phyloP scores from a whole-genome alignment of 1,140 invertebrate species.

The Vanessa atalanta region DNA sequence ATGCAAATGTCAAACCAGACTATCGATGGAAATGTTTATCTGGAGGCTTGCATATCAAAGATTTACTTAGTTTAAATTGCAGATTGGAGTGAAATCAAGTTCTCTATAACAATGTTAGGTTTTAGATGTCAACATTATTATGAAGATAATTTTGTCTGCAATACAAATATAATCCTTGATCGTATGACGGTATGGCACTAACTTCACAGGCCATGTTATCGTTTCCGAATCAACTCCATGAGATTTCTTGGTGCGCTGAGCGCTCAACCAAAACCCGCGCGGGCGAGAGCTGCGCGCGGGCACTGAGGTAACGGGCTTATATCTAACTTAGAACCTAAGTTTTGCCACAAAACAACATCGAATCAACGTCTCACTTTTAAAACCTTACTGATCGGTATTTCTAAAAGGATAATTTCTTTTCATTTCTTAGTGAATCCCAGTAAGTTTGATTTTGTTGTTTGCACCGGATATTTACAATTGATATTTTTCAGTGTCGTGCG shows the following conservation, averaged over 20 bases:
- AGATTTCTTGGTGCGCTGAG: conserved; percentile 69
- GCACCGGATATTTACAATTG: neutral
- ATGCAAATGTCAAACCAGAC: too few relatives aligned
- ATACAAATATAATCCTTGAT: neutral
- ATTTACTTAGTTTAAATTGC: too few relatives aligned
- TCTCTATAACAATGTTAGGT: too few relatives aligned
- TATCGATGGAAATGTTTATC: too few relatives aligned
- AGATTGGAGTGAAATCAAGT: too few relatives aligned
- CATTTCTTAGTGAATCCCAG: too few relatives aligned
- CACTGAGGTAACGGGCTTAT: conserved; percentile 71
- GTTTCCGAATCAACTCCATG: conserved; percentile 45
- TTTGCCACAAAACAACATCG: conserved; percentile 36
- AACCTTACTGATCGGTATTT: neutral
- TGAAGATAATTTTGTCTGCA: too few relatives aligned
- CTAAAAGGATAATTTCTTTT: too few relatives aligned
- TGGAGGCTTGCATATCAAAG: too few relatives aligned
- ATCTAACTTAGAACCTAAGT: conserved; percentile 50
- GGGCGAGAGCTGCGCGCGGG: conserved; percentile 72
- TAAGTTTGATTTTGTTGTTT: neutral
- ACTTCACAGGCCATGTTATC: conserved; percentile 40
- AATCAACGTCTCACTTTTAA: too few relatives aligned
- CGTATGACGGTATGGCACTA: conserved; percentile 1
- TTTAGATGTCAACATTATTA: too few relatives aligned
- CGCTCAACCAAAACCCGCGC: conserved; percentile 61
- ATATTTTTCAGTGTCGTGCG: conserved; percentile 2